A percentile compares a stretch with the other conserved stretches of the same genome.
Evolutionary conservation across 2,113 vertebrate genomes (phyloP).

Genomic region (Hassar affinis): DNA sequence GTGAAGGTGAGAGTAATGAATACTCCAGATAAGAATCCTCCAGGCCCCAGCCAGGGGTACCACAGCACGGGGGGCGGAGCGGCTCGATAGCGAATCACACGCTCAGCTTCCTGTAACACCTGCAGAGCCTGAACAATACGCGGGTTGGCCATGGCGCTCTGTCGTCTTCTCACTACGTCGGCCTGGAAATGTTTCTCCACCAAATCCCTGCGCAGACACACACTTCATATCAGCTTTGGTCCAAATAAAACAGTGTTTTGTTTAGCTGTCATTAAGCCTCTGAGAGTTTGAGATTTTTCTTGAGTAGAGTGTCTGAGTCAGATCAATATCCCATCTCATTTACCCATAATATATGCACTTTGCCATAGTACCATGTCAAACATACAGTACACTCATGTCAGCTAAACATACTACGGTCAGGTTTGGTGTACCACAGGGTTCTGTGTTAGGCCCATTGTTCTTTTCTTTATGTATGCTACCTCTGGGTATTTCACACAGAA

Average conservation of each 20-base stretch:
- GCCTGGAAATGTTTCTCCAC: constrained; percentile 86
- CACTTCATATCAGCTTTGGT: neutral
- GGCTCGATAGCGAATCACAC: constrained; percentile 60
- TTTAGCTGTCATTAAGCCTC: neutral
- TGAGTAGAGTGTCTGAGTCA: neutral
- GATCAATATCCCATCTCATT: no score
- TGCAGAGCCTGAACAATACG: constrained; percentile 74
- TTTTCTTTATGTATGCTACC: no score
- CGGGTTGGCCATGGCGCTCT: constrained; percentile 77
- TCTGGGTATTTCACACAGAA: no score
- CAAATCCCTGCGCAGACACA: constrained; percentile 76
- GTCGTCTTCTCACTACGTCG: constrained; percentile 74
- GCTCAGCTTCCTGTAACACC: constrained; percentile 82
- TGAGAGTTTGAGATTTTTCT: neutral
- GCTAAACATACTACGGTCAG: no score
- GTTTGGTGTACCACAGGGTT: no score
- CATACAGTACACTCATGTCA: no score
- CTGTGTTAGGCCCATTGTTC: no score
- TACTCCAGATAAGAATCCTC: constrained; percentile 90
- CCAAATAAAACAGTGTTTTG: neutral
- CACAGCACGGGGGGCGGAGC: constrained; percentile 48
- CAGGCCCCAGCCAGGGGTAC: constrained; percentile 67
- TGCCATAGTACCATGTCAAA: no score
- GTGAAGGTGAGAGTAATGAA: constrained; percentile 84
- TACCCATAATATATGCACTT: no score